These are phyloP conservation scores for Athalia rosae DNA, from an alignment of 2,888 invertebrate species.

Conservation along the genomic window DNA sequence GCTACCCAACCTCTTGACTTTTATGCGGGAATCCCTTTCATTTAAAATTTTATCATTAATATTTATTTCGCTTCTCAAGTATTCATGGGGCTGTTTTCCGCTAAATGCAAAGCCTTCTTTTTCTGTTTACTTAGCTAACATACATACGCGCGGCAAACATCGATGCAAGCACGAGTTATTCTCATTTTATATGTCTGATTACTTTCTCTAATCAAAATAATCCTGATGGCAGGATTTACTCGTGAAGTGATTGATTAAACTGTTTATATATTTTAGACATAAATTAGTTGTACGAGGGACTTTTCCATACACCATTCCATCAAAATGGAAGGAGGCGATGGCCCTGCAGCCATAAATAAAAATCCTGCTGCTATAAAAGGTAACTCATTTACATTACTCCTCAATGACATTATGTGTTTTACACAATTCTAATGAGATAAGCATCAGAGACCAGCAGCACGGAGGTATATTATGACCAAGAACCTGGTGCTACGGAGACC, in stretches of 20 bases:
- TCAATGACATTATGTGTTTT: background rate
- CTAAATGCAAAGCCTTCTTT: background rate
- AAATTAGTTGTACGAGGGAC: slow-evolving; percentile 10
- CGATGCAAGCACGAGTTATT: background rate
- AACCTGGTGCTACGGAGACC: slow-evolving; percentile 21
- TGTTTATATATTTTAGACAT: slow-evolving; percentile 2
- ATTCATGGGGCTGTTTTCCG: background rate
- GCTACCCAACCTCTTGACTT: slow-evolving; percentile 51
- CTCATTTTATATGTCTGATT: too few relatives aligned
- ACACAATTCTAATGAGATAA: slow-evolving; percentile 1
- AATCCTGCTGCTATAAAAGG: slow-evolving; percentile 69
- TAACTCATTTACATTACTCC: slow-evolving; percentile 50
- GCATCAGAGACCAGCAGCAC: background rate
- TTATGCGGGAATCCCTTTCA: slow-evolving; percentile 59
- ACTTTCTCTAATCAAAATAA: too few relatives aligned
- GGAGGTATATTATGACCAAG: slow-evolving; percentile 6
- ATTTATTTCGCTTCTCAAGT: background rate
- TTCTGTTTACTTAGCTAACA: background rate
- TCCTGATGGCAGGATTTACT: background rate
- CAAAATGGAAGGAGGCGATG: slow-evolving; percentile 71
- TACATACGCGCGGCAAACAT: background rate
- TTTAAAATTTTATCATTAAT: background rate
- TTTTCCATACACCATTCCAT: slow-evolving; percentile 14
- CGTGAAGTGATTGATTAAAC: background rate
- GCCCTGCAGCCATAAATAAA: slow-evolving; percentile 68